Percentiles rank a stretch among this genome's conserved stretches.
Evolutionary conservation across 2,888 invertebrate species (phyloP).

Genomic region (Mesodorylaimus sp.): DNA sequence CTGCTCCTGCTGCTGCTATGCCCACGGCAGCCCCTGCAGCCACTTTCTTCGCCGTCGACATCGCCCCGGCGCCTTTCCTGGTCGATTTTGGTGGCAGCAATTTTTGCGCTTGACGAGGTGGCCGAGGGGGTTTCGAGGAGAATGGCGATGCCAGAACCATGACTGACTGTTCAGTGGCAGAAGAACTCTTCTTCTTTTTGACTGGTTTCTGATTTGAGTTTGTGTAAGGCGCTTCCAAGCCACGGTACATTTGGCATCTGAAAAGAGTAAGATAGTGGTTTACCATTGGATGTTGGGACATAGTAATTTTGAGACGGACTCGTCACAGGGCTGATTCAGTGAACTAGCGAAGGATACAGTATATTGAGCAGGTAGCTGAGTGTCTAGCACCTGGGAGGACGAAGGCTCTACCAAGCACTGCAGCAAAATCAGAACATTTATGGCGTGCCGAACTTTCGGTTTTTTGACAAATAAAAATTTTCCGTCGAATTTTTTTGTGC

Average conservation of each 20-base stretch:
- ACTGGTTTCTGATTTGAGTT: slow-evolving; percentile 3
- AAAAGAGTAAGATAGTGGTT: neutral
- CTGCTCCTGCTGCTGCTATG: neutral
- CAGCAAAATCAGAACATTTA: too few relatives aligned
- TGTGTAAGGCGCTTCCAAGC: slow-evolving; percentile 3
- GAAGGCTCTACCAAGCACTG: too few relatives aligned
- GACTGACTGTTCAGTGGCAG: neutral
- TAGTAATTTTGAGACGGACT: too few relatives aligned
- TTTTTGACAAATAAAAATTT: too few relatives aligned
- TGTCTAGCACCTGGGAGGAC: too few relatives aligned
- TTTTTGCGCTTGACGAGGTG: neutral
- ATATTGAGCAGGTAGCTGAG: too few relatives aligned
- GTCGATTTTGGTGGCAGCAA: neutral
- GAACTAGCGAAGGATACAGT: too few relatives aligned
- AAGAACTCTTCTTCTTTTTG: neutral
- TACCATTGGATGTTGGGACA: too few relatives aligned
- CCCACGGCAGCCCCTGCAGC: neutral
- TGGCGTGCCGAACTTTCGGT: too few relatives aligned
- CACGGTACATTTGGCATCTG: slow-evolving; percentile 5
- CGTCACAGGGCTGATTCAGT: too few relatives aligned
- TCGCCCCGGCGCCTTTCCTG: neutral
- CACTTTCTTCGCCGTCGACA: neutral
- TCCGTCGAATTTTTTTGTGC: too few relatives aligned
- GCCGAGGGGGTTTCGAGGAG: neutral
- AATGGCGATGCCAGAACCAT: neutral